Evolutionary conservation across 2,113 vertebrate genomes (phyloP).

Genomic region (Erythrocercus mccallii): DNA sequence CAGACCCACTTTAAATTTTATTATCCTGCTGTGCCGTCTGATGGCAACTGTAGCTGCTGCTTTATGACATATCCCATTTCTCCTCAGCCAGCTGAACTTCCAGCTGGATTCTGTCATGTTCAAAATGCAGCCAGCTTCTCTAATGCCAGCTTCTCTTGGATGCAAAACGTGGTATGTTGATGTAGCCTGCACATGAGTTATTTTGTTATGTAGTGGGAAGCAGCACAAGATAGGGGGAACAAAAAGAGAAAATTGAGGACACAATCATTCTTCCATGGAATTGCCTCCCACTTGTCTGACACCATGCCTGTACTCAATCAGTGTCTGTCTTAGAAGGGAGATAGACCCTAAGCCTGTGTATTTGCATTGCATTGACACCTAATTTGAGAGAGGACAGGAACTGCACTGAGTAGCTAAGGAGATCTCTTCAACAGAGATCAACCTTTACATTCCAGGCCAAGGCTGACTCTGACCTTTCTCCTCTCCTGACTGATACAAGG

Average conservation of each 20-base stretch:
- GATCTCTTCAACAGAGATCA: not conserved
- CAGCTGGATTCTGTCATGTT: not conserved
- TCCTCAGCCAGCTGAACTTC: not conserved
- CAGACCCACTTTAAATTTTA: not conserved
- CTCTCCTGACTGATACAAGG: not conserved
- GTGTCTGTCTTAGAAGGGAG: not conserved
- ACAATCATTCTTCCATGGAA: not conserved
- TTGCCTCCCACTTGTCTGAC: not conserved
- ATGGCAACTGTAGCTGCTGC: not conserved
- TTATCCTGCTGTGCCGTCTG: not conserved
- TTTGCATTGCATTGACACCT: not conserved
- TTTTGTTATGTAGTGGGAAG: not conserved
- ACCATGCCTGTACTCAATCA: too few relatives aligned
- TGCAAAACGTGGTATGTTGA: not conserved
- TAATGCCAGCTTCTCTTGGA: not conserved
- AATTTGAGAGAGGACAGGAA: not conserved
- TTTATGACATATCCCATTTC: not conserved
- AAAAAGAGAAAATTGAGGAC: not conserved
- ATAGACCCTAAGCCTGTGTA: fast-evolving
- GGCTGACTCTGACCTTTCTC: not conserved
- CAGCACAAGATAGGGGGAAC: not conserved
- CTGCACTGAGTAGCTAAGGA: not conserved
- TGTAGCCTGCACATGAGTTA: not conserved
- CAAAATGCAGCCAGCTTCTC: not conserved
- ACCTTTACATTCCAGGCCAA: not conserved